phyloP scores from a whole-genome alignment of 2,113 vertebrate genomes.

The Lycaon pictus region DNA sequence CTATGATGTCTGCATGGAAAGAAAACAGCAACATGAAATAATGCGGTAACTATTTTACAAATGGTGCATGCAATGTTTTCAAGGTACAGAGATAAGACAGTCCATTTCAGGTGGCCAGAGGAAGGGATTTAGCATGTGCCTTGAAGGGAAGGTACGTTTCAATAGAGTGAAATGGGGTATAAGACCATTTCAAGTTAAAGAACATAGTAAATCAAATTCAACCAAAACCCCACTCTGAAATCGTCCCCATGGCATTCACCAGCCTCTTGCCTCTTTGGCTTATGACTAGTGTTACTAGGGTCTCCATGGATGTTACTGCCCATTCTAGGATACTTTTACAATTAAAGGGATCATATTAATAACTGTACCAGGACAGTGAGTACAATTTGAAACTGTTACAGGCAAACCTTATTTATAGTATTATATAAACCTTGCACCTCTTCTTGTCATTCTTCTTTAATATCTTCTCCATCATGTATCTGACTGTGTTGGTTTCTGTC shows the following conservation, averaged over 20 bases:
- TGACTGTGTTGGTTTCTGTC: background rate
- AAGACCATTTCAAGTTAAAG: background rate
- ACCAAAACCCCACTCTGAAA: background rate
- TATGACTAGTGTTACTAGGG: background rate
- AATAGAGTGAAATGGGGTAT: background rate
- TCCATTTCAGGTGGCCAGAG: background rate
- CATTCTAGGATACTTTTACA: background rate
- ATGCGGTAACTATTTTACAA: background rate
- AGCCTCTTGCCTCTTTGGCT: background rate
- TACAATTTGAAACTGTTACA: background rate
- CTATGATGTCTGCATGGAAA: background rate
- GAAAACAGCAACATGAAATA: background rate
- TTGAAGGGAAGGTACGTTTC: background rate
- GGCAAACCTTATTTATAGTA: background rate
- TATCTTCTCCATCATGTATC: background rate
- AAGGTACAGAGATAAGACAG: background rate
- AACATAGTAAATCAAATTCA: background rate
- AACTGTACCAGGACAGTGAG: background rate
- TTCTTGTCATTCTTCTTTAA: background rate
- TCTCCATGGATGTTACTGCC: background rate
- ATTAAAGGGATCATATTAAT: background rate
- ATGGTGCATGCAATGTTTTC: background rate
- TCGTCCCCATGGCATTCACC: background rate
- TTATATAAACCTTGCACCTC: background rate
- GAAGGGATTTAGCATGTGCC: background rate